Evolutionary conservation across 2,797 vertebrate genomes (phyloP), one percentile per base, ranked within the genome.

Genomic region (Syncerus caffer): DNA sequence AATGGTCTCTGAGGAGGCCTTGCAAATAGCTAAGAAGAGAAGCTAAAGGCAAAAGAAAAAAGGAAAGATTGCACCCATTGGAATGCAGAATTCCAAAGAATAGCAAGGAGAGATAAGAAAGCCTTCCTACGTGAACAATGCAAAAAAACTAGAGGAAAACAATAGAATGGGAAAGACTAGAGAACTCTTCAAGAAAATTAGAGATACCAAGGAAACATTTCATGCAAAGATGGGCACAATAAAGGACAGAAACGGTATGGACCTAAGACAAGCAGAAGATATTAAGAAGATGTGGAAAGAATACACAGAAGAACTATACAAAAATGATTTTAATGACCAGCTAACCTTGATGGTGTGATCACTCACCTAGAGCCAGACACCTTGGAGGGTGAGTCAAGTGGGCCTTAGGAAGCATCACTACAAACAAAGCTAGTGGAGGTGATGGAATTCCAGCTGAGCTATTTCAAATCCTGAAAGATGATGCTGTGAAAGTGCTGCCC

Each of bases 151-250:
- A 71, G 64, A 71, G 64, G 10, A 38, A 71, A 71, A 71, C 17
- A 38, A 71, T 21, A 38, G 19, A 38, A 71, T 3, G 21, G n/a
- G 64, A 38, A 71, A 71, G 17, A 34, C 17, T 71, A 38, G 17
- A 38, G 64, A 71, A 38, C 64, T 12, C n/a, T 6, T 71, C 64
- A 71, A 71, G 64, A 71, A 71, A 71, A 71, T 71, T 71, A 71
- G 9, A 71, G n/a, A 34, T 21, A 67, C n/a, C n/a, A 34, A 67
- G n/a, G 0, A 0, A 71, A 11, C 0, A 34, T 21, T 71, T 38
- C 64, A 71, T 71, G 17, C 9, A 67, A 38, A 0, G 4, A 21
- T 21, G n/a, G 19, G 17, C 64, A 21, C 9, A 12, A 38, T 38
- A 67, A 34, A 38, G 64, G 17, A 67, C n/a, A 67, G 17, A 67